Conservation (phyloP, 2,888 invertebrate species). For the Amphipoea lucens region DNA sequence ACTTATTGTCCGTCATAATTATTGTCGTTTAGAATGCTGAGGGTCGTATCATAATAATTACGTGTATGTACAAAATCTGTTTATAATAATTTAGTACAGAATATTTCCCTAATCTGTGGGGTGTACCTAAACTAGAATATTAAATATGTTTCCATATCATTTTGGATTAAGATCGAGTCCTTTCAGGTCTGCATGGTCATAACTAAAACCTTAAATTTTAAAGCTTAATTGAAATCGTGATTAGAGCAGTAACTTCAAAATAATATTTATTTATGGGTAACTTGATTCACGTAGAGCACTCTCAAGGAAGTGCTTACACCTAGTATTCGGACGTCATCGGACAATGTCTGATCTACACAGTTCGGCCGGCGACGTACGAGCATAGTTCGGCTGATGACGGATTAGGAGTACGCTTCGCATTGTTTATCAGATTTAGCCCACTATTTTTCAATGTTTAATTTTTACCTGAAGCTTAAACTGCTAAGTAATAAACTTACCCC, state of each 20-base stretch:
- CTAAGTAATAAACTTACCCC: not conserved
- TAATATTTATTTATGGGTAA: not conserved
- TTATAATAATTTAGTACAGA: not conserved
- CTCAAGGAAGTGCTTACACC: not conserved
- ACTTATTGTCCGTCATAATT: not conserved
- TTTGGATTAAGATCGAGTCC: not conserved
- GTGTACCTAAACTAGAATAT: not conserved
- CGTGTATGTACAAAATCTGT: not conserved
- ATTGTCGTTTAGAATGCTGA: not conserved
- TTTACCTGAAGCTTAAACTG: not conserved
- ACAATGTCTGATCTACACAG: too few species aligned
- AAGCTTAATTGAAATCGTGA: not conserved
- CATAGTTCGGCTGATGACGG: too few species aligned
- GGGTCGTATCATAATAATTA: not conserved
- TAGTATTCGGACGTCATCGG: not conserved
- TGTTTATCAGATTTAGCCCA: not conserved
- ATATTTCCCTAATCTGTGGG: not conserved
- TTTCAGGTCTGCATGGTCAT: not conserved
- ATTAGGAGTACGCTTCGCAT: not conserved
- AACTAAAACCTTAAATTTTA: not conserved
- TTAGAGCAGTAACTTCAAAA: not conserved
- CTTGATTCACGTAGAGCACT: not conserved
- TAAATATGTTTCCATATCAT: slow-evolving; percentile 6
- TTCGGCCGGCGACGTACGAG: not conserved
- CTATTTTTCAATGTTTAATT: not conserved